phyloP scores from a whole-genome alignment of 2,888 invertebrate species.

The Latrodectus hesperus region DNA sequence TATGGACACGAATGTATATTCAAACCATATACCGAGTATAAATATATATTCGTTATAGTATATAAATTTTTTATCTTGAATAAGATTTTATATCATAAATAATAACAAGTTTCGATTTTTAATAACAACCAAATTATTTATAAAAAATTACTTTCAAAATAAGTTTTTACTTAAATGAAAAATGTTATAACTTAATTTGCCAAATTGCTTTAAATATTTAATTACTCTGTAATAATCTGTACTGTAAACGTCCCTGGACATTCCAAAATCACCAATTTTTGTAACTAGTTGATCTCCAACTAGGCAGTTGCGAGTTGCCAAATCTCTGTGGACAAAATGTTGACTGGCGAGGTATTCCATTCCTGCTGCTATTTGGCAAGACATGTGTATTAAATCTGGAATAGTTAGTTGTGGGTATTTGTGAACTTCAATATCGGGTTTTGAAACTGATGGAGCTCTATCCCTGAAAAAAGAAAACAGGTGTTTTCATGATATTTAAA shows the following conservation, averaged over 20 bases:
- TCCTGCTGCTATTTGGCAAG: slow-evolving; percentile 77
- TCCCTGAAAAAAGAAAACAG: slow-evolving; percentile 12
- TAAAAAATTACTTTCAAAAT: too few relatives aligned
- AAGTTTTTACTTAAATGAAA: too few relatives aligned
- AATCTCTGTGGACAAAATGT: slow-evolving; percentile 78
- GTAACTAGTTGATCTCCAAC: slow-evolving; percentile 76
- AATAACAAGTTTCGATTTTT: too few relatives aligned
- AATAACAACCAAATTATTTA: too few relatives aligned
- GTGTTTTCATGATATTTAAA: neutral
- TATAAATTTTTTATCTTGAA: too few relatives aligned
- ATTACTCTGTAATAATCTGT: slow-evolving; percentile 76
- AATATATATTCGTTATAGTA: too few relatives aligned
- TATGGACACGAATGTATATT: too few relatives aligned
- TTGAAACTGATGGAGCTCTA: slow-evolving; percentile 5
- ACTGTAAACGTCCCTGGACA: slow-evolving; percentile 75
- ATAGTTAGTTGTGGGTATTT: slow-evolving; percentile 58
- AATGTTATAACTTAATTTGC: too few relatives aligned
- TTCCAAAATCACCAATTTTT: slow-evolving; percentile 76
- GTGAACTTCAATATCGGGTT: slow-evolving; percentile 12
- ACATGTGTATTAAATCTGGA: slow-evolving; percentile 75
- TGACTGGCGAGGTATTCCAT: slow-evolving; percentile 78
- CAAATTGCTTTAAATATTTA: neutral
- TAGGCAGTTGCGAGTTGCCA: slow-evolving; percentile 78
- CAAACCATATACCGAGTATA: too few relatives aligned
- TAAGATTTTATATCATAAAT: too few relatives aligned